A percentile compares a stretch with the other conserved stretches of the same genome.
phyloP scores from a whole-genome alignment of 2,113 vertebrate species.

The Cinclus cinclus region DNA sequence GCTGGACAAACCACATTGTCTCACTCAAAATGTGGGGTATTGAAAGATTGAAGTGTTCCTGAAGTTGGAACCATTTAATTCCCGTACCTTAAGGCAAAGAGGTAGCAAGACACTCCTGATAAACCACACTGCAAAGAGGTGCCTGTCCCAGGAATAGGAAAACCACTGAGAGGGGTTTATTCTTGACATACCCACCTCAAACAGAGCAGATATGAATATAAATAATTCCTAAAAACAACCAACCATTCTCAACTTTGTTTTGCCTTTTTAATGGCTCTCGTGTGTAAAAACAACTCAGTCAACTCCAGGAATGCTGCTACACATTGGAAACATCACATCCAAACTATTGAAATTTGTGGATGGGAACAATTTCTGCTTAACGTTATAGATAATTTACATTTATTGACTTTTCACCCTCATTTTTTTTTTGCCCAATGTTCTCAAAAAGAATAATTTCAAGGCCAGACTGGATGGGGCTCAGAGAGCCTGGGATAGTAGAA shows the following conservation, averaged over 20 bases:
- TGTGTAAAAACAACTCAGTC: background rate
- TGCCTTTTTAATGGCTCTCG: background rate
- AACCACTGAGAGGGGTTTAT: background rate
- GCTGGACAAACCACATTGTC: background rate
- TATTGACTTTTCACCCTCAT: background rate
- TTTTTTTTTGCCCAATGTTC: background rate
- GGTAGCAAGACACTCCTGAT: background rate
- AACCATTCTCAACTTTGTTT: background rate
- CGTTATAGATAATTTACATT: background rate
- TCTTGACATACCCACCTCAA: background rate
- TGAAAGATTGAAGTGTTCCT: background rate
- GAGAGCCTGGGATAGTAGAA: background rate
- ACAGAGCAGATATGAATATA: fast-evolving
- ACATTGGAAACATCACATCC: background rate
- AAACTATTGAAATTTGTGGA: background rate
- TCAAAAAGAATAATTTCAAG: background rate
- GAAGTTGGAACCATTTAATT: background rate
- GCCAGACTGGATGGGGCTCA: fast-evolving
- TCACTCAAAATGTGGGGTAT: fast-evolving
- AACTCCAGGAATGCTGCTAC: background rate
- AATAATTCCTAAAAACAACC: background rate
- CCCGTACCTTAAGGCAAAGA: background rate
- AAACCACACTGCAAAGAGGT: background rate
- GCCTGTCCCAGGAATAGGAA: background rate
- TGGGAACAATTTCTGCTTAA: background rate